Evolutionary conservation across 2,888 invertebrate species (phyloP).

Genomic region (Hemithea aestivaria): DNA sequence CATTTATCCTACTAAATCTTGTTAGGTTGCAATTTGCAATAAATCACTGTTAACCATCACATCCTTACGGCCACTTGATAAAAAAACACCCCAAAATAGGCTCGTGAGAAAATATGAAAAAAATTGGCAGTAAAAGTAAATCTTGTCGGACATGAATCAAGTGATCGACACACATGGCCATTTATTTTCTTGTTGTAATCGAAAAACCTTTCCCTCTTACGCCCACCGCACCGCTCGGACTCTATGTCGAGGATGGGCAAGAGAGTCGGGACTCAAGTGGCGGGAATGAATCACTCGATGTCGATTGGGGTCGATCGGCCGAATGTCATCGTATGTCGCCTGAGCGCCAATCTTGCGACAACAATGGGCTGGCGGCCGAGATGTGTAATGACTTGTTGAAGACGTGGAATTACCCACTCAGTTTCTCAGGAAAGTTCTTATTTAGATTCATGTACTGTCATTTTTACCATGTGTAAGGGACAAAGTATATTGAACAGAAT

Average conservation of each 20-base stretch:
- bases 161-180: slow-evolving; percentile 19
- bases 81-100: no score
- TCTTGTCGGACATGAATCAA: slow-evolving; percentile 16
- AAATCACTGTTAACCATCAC: no score
- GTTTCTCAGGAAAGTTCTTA: slow-evolving; percentile 4
- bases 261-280: slow-evolving; percentile 9
- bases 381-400: slow-evolving; percentile 19
- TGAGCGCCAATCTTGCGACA: slow-evolving; percentile 4
- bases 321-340: slow-evolving; percentile 21
- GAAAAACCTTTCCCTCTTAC: slow-evolving; percentile 26
- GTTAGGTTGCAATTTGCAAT: no score
- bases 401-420: slow-evolving; percentile 9
- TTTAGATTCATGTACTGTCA: not conserved
- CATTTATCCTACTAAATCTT: no score
- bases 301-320: slow-evolving; percentile 18
- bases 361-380: slow-evolving; percentile 10
- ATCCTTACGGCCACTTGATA: no score
- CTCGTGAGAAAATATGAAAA: no score
- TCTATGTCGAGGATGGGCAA: slow-evolving; percentile 7
- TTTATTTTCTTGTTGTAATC: slow-evolving; percentile 26
- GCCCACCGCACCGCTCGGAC: slow-evolving; percentile 11
- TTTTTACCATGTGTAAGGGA: no score
- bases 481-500: no score
- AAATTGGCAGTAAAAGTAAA: slow-evolving; percentile 1
- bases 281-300: slow-evolving; percentile 23